Evolutionary conservation across 2,113 vertebrate species (phyloP), one percentile per base, ranked within the genome.

Genomic region (Grammomys dolichurus): DNA sequence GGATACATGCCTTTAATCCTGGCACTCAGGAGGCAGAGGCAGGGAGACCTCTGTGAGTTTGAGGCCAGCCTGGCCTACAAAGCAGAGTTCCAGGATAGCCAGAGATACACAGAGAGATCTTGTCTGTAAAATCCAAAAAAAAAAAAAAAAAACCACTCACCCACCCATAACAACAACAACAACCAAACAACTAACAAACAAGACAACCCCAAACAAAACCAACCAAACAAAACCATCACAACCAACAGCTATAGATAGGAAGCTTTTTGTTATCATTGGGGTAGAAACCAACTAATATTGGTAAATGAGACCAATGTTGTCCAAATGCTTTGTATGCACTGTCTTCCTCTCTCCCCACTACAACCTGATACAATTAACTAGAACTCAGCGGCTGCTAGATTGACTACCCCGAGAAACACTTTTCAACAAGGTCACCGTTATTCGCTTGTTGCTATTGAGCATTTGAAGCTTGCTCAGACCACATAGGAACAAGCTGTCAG

Each of bases 401-500:
- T 78, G 70, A 93, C 54, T 43, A 51, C 48, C 19, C n/a, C 72
- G 36, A 81, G 2, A 19, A 87, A 90, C 26, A 51, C 17, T 67
- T 2, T 90, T 95, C 65, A 85, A 9, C 85, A 46, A 76, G 46
- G 20, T 82, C 93, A 20, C 31, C 46, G 69, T 28, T 81, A 89
- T 54, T 67, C 31, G 77, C 33, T 69, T 89, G 16, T 89, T 40
- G 19, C 36, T n/a, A 46, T 7, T 86, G 72, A 90, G 19, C 56
- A 82, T 56, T 36, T 89, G 84, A 93, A 91, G 72, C 78, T 22
- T 84, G 13, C 48, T 48, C 31, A 87, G n/a, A 84, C 19, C 63
- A 87, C 86, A 56, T 40, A 80, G 58, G 94, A 95, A 87, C 77
- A 13, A 96, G 12, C 76, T 89, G 2, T 77, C 65, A 94, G 17